phyloP scores from a whole-genome alignment of 2,888 invertebrate species.

The Lacanobia wlatinum region DNA sequence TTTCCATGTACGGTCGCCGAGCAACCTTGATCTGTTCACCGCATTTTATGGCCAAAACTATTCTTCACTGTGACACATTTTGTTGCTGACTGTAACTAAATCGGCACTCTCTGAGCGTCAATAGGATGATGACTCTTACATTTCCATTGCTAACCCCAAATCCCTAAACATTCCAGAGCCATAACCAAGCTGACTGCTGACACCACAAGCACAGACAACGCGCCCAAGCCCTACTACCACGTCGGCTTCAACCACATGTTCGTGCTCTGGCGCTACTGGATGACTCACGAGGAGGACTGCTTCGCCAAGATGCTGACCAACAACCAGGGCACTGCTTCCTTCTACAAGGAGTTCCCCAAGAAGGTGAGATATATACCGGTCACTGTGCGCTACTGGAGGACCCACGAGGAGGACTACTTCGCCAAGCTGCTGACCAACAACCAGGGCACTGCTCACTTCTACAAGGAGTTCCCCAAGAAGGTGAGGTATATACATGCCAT shows the following conservation, averaged over 20 bases:
- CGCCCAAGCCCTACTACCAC: constrained; percentile 79
- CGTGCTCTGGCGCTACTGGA: constrained; percentile 94
- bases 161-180: constrained; percentile 71
- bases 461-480: constrained; percentile 91
- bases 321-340: constrained; percentile 89
- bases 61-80: no score
- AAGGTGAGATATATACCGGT: constrained; percentile 79
- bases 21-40: no score
- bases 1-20: no score
- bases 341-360: constrained; percentile 90
- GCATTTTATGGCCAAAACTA: no score
- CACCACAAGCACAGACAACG: constrained; percentile 71
- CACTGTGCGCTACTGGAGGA: no score
- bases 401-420: constrained; percentile 83
- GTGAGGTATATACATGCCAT: constrained; percentile 57
- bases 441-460: constrained; percentile 86
- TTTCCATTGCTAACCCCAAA: no score
- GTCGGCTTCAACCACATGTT: constrained; percentile 90
- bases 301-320: constrained; percentile 93
- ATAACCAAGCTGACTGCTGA: constrained; percentile 73
- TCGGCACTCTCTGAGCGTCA: no score
- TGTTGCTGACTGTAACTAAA: no score
- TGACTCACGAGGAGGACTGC: constrained; percentile 92
- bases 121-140: no score
- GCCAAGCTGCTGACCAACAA: constrained; percentile 92